Base-by-base conservation (phyloP, 2,113 vertebrate genomes). In the Carettochelys insculpta region DNA sequence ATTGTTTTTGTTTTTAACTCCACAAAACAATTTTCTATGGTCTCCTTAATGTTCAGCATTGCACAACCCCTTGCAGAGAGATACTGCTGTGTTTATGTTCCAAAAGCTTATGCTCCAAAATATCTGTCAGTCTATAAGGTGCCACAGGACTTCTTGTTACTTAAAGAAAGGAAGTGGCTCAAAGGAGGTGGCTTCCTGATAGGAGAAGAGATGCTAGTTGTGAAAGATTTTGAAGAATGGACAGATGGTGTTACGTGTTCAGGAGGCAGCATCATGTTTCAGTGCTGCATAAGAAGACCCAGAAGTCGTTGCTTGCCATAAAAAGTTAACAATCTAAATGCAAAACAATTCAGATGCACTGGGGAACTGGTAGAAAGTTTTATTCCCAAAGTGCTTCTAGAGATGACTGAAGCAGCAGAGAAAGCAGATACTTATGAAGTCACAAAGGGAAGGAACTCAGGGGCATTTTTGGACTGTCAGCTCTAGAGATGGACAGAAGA, bases 201-300 rank as follows among this genome's bases (percentile, higher is more conserved):
- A 1, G 0, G 20, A 31, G 8, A 24, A 51, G 5, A 17, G 22
- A 2, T 0, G 79, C 29, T 73, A 54, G 24, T 75, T 12, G 6
- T 43, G 47, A 81, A 71, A 80, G 29, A 20, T 82, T 25, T 78
- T 82, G 43, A 45, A 80, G 56, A 81, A 88, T 25, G 25, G 34
- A 83, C 25, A 45, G 45, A 17, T 53, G 29, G 29, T 58, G 34
- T 77, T 85, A 4, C 51, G 4, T n/a, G 65, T 52, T 77, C 82
- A 54, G n/a, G 20, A n/a, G n/a, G 34, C 58, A 90, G 41, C 3
- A 48, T 38, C 14, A 82, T 3, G 5, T 77, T 75, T n/a, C 84
- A 78, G 25, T 41, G 4, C 83, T 86, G 29, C 0, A 0, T 61
- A 43, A 68, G 43, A 5, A n/a, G n/a, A n/a, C 79, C 79, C 52